phyloP scores from a whole-genome alignment of 2,113 vertebrate species.

The Spermophilus dauricus region DNA sequence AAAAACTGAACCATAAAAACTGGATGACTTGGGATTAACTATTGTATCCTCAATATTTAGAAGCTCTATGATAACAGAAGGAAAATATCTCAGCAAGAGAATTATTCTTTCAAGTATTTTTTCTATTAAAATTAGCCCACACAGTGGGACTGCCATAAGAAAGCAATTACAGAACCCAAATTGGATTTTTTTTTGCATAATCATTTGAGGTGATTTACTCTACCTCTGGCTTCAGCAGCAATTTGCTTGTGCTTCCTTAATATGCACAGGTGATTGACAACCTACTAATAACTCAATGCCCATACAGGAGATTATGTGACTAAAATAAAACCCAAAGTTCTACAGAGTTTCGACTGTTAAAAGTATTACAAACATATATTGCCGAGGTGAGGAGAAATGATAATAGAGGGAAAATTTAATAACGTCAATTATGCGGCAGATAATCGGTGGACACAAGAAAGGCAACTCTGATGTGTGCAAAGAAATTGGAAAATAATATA shows the following conservation, averaged over 20 bases:
- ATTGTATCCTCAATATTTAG: neutral
- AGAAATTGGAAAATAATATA: neutral
- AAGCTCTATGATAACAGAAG: neutral
- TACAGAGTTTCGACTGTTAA: constrained; percentile 9
- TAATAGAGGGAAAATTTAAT: constrained; percentile 22
- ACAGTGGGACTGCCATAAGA: constrained; percentile 26
- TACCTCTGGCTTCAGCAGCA: constrained; percentile 55
- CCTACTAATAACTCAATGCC: constrained; percentile 43
- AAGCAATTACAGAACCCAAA: constrained; percentile 58
- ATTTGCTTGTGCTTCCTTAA: constrained; percentile 66
- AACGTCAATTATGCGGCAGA: constrained; percentile 16
- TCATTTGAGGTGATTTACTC: constrained; percentile 65
- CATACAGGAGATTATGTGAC: neutral
- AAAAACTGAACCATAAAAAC: constrained; percentile 19
- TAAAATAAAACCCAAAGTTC: constrained; percentile 61
- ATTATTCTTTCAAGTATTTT: neutral
- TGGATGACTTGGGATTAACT: neutral
- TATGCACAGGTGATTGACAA: constrained; percentile 65
- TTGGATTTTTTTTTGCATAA: constrained; percentile 57
- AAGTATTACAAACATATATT: neutral
- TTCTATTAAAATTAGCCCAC: constrained; percentile 41
- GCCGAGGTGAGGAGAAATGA: neutral
- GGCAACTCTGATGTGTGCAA: neutral
- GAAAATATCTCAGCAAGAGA: constrained; percentile 34
- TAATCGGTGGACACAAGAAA: neutral